Evolutionary conservation across 1,140 invertebrate species (phyloP), one percentile per base, ranked within the genome.

Genomic region (Neodiprion fabricii): DNA sequence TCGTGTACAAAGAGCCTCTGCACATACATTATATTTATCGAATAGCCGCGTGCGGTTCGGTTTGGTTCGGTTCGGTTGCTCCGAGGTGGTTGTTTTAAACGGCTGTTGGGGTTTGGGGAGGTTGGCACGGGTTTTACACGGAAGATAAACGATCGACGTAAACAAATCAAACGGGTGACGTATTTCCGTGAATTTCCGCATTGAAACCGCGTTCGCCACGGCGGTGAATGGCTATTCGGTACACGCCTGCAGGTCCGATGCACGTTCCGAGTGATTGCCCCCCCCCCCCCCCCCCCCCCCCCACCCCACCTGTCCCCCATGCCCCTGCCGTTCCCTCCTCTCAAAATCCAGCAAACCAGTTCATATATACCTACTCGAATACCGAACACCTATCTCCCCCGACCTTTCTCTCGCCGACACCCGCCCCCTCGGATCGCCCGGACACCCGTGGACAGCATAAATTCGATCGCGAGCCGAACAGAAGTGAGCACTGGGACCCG

Each of bases 141-240:
- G 53, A 61, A 61, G 53, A 61, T 61, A 61, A 61, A 61, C 53
- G 53, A 61, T 61, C 53, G 53, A 61, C 53, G 53, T 61, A 61
- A 61, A 61, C 53, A 61, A 61, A 61, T 61, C 53, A 61, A 61
- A 61, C 11, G 53, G 53, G 11, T 61, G 53, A 61, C 53, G 53
- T 61, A 61, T 61, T 61, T 61, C 53, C 8, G 5, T 61, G n/a
- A 61, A 61, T 61, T 61, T 61, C 53, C 8, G 53, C 53, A 61
- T 61, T 61, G 11, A 61, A 61, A 61, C 53, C 53, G 53, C 53
- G 53, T 17, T 61, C 53, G 1, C 11, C 11, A 61, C 53, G 11
- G 53, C 53, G 53, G 11, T 61, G 11, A 61, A 61, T 61, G 53
- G 53, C 53, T 61, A 61, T 61, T 61, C 53, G 53, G 53, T 61